Evolutionary conservation across 2,888 invertebrate genomes (phyloP).

Genomic region (Cerastoderma edule): DNA sequence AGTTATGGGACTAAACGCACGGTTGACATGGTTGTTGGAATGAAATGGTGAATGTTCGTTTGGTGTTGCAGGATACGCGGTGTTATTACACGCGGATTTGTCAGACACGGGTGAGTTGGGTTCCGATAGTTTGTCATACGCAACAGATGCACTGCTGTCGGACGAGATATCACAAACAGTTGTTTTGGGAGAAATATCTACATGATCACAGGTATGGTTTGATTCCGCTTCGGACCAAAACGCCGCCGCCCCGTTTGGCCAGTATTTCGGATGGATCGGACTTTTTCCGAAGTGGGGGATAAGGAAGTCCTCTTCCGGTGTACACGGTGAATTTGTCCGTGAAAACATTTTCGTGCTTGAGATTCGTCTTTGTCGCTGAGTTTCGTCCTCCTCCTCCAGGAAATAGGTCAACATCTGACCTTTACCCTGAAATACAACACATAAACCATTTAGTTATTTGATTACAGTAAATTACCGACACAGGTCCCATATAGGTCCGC

Average conservation of each 20-base stretch:
- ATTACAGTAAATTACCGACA: no score
- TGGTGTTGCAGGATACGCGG: background rate
- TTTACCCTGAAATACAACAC: conserved; percentile 81
- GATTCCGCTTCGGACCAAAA: background rate
- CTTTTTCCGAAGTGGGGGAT: conserved; percentile 37
- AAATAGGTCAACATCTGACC: conserved; percentile 84
- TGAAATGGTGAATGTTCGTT: background rate
- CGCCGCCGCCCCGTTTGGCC: conserved; percentile 35
- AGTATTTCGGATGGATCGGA: conserved; percentile 48
- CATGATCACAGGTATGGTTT: conserved; percentile 28
- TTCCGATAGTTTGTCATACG: conserved; percentile 11
- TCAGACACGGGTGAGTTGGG: conserved; percentile 8
- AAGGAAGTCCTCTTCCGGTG: conserved; percentile 20
- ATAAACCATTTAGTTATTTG: background rate
- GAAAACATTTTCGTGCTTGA: conserved; percentile 44
- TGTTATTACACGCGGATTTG: background rate
- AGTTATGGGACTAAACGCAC: conserved; percentile 17
- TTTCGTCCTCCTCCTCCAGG: conserved; percentile 80
- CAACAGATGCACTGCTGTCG: conserved; percentile 17
- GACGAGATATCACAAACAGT: conserved; percentile 24
- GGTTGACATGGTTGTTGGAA: conserved; percentile 14
- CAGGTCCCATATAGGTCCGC: no score
- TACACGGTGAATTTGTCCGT: conserved; percentile 34
- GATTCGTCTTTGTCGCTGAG: conserved; percentile 67
- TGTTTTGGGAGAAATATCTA: conserved; percentile 1